Percentiles rank a stretch among this genome's conserved stretches.
Evolutionary conservation across 2,113 vertebrate species (phyloP).

Genomic region (Grammomys dolichurus): DNA sequence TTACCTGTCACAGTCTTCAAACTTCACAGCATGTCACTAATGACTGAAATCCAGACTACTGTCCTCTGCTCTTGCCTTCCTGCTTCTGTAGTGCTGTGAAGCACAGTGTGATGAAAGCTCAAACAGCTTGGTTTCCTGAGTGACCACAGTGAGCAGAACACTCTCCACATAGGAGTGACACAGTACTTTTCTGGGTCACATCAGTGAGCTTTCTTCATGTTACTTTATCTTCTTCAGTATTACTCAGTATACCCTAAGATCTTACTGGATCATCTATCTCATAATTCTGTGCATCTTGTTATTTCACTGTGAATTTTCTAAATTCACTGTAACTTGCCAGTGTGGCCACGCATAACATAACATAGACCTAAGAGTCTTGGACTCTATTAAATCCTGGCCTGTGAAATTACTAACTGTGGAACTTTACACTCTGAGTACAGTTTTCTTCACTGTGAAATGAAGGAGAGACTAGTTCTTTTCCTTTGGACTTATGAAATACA

Average conservation of each 20-base stretch:
- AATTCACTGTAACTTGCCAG: neutral
- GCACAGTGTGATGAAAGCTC: neutral
- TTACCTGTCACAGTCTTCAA: conserved; percentile 25
- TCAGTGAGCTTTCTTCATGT: neutral
- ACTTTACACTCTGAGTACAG: conserved; percentile 17
- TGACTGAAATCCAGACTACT: neutral
- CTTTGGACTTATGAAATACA: conserved; percentile 24
- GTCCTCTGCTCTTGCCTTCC: neutral
- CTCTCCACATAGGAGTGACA: neutral
- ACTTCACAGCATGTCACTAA: neutral
- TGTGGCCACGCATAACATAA: neutral
- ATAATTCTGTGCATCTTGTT: neutral
- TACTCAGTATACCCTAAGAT: neutral
- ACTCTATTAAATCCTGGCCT: neutral
- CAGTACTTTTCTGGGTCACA: neutral
- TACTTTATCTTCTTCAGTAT: conserved; percentile 42
- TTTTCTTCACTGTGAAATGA: conserved; percentile 15
- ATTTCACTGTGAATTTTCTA: conserved; percentile 7
- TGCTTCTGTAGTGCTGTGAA: neutral
- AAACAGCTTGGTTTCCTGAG: neutral
- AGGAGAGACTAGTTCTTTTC: neutral
- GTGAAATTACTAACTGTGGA: neutral
- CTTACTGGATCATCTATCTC: neutral
- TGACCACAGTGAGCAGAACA: neutral
- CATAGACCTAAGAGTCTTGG: neutral